Conservation (phyloP, 2,888 invertebrate genomes). For the Drosophila neotestacea region DNA sequence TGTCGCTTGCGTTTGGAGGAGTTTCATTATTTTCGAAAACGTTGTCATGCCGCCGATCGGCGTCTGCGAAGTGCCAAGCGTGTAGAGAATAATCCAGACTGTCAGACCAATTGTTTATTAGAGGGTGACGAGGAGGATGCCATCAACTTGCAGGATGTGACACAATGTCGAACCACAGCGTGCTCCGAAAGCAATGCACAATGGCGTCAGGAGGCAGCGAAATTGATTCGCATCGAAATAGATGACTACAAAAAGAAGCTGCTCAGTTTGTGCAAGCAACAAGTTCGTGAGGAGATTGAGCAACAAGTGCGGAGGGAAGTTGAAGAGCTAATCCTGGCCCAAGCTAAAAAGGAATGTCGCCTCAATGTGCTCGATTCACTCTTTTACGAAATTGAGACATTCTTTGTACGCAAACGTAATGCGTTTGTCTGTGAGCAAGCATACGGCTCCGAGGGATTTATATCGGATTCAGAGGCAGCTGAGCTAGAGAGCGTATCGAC, state of each 20-base stretch:
- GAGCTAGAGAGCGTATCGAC: constrained; percentile 17
- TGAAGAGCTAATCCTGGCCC: constrained; percentile 27
- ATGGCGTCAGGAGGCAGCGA: constrained; percentile 63
- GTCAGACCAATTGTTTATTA: background rate
- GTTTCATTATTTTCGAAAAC: constrained; percentile 60
- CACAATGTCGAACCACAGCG: constrained; percentile 28
- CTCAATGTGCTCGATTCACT: constrained; percentile 55
- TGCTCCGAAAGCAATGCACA: constrained; percentile 59
- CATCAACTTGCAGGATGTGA: constrained; percentile 43
- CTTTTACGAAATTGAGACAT: constrained; percentile 62
- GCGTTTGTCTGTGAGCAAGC: constrained; percentile 25
- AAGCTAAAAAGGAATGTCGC: constrained; percentile 51
- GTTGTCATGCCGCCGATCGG: constrained; percentile 62
- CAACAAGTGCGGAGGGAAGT: constrained; percentile 59
- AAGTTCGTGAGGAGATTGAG: constrained; percentile 68
- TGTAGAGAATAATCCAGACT: background rate
- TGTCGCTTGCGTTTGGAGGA: constrained; percentile 68
- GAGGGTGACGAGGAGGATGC: constrained; percentile 30
- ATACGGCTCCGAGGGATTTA: constrained; percentile 33
- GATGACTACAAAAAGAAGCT: constrained; percentile 61
- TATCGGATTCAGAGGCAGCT: constrained; percentile 27
- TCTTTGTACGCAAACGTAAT: constrained; percentile 64
- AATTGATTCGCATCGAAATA: constrained; percentile 52
- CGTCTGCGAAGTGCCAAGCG: constrained; percentile 36
- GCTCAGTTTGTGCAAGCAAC: constrained; percentile 47